Evolutionary conservation across 2,888 invertebrate species (phyloP).

Genomic region (Trichogramma dendrolimi): DNA sequence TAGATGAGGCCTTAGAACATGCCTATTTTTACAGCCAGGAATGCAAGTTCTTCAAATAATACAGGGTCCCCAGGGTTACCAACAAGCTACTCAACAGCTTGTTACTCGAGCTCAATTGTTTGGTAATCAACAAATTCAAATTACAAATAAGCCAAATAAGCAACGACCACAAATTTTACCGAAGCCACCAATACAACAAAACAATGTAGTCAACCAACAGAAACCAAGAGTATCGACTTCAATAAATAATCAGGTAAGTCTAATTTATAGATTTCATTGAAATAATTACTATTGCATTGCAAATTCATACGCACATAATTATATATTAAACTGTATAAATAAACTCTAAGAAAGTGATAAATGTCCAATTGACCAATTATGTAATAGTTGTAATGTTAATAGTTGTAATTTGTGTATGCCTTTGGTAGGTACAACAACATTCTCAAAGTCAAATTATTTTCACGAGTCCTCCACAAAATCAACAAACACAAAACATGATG

Average conservation of each 20-base stretch:
- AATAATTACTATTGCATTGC: neutral
- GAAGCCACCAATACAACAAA: constrained; percentile 55
- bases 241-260: constrained; percentile 47
- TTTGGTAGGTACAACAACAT: constrained; percentile 47
- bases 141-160: constrained; percentile 50
- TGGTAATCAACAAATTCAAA: constrained; percentile 51
- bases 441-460: constrained; percentile 52
- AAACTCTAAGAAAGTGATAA: no score
- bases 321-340: no score
- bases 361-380: no score
- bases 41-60: constrained; percentile 52
- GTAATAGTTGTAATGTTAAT: neutral
- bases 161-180: constrained; percentile 62
- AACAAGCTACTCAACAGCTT: constrained; percentile 46
- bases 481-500: constrained; percentile 50
- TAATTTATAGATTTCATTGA: neutral
- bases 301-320: neutral
- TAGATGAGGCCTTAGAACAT: constrained; percentile 49
- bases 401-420: constrained; percentile 6
- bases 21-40: constrained; percentile 48
- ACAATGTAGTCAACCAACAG: constrained; percentile 43
- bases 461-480: constrained; percentile 50
- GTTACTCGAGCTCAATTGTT: constrained; percentile 48
- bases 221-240: constrained; percentile 50
- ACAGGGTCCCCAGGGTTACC: constrained; percentile 48